Percentiles rank a stretch among this genome's conserved stretches.
Conservation (phyloP, 1,140 invertebrate genomes). For the Brachionus plicatilis region DNA sequence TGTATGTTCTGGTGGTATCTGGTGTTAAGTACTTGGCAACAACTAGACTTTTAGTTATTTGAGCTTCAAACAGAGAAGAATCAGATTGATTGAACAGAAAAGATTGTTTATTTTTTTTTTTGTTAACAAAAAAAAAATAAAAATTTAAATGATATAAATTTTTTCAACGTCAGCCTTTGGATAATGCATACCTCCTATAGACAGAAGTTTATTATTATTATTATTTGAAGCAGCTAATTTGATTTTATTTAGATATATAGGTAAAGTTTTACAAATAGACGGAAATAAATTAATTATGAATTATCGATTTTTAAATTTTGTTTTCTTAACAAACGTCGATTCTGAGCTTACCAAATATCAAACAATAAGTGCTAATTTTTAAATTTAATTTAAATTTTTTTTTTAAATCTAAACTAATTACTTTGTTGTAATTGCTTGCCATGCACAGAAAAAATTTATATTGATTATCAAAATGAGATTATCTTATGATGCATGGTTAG, state of each 20-base stretch:
- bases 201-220: neutral
- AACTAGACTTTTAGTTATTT: no score
- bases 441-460: neutral
- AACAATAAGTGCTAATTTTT: neutral
- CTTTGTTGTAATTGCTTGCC: neutral
- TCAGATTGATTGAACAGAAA: no score
- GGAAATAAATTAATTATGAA: neutral
- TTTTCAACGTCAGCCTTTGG: no score
- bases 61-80: no score
- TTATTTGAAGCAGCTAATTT: neutral
- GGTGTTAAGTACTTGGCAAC: no score
- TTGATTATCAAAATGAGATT: neutral
- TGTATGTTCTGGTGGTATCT: no score
- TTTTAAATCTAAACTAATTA: neutral
- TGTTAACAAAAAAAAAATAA: no score
- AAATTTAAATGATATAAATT: no score
- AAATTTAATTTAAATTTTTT: neutral
- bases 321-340: neutral
- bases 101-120: no score
- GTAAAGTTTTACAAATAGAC: neutral
- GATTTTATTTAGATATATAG: neutral
- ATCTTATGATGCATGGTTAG: neutral
- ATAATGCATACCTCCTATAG: no score
- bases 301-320: neutral
- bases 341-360: neutral